Conservation (phyloP, 2,797 vertebrate genomes). For the Coranthus polyacanthus region DNA sequence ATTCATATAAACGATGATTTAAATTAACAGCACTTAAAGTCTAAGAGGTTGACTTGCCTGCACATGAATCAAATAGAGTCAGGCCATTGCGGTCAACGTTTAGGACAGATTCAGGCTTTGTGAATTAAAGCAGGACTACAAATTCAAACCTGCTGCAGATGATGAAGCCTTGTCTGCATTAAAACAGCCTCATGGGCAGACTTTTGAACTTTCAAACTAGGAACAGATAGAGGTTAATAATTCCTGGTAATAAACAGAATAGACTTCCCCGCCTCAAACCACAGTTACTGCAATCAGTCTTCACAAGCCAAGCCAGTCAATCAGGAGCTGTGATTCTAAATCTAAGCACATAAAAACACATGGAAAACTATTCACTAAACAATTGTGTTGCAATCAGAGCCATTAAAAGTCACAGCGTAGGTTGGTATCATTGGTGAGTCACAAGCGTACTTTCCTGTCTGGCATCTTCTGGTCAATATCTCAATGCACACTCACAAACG, state of each 20-base stretch:
- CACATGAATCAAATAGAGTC: constrained; percentile 45
- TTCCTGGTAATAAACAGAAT: constrained; percentile 69
- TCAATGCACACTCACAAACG: constrained; percentile 35
- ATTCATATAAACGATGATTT: constrained; percentile 39
- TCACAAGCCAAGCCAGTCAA: constrained; percentile 45
- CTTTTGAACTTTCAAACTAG: constrained; percentile 69
- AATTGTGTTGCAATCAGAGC: constrained; percentile 50
- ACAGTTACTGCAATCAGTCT: constrained; percentile 53
- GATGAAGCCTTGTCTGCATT: constrained; percentile 40
- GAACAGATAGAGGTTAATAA: constrained; percentile 73
- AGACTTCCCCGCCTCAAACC: constrained; percentile 58
- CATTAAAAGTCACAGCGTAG: constrained; percentile 38
- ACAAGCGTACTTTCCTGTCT: constrained; percentile 47
- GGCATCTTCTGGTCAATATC: constrained; percentile 38
- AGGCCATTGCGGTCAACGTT: constrained; percentile 53
- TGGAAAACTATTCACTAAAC: constrained; percentile 33
- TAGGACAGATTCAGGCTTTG: constrained; percentile 36
- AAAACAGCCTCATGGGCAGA: constrained; percentile 52
- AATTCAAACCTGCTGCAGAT: constrained; percentile 69
- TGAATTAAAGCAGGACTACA: constrained; percentile 56
- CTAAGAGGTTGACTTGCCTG: constrained; percentile 39
- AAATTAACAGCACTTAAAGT: constrained; percentile 29
- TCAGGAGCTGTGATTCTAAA: constrained; percentile 53
- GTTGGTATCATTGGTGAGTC: constrained; percentile 55
- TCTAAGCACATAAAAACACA: constrained; percentile 41